Percentiles rank a stretch among this genome's conserved stretches.
Evolutionary conservation across 2,888 invertebrate species (phyloP).

Genomic region (Drosophila mulleri): DNA sequence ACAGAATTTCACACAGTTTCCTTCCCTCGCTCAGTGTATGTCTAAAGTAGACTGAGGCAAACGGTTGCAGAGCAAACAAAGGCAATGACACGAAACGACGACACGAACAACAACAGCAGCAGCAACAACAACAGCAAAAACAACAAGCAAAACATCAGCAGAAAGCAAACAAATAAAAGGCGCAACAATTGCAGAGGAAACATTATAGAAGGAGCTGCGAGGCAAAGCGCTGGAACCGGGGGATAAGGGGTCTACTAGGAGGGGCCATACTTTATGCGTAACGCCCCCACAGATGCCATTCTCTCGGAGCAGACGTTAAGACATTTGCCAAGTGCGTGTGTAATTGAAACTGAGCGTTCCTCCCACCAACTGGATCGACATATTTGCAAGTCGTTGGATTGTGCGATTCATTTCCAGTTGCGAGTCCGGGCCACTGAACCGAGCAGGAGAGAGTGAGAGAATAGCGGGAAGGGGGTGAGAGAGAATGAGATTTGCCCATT

Average conservation of each 20-base stretch:
- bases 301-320: constrained; percentile 10
- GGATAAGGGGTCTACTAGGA: not conserved
- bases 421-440: constrained; percentile 20
- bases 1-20: not conserved
- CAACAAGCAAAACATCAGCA: constrained; percentile 43
- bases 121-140: constrained; percentile 23
- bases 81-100: constrained; percentile 79
- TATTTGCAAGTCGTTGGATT: constrained; percentile 10
- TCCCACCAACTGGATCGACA: constrained; percentile 22
- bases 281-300: constrained; percentile 3
- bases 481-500: constrained; percentile 19
- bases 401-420: constrained; percentile 11
- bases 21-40: not conserved
- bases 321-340: constrained; percentile 75
- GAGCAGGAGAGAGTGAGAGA: not conserved
- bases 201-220: constrained; percentile 13
- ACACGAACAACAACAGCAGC: constrained; percentile 46
- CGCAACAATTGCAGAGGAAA: constrained; percentile 73
- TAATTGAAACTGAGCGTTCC: constrained; percentile 74
- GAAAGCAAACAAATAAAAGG: constrained; percentile 80
- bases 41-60: not conserved
- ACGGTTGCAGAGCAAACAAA: constrained; percentile 75
- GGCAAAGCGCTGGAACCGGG: constrained; percentile 8
- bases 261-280: constrained; percentile 37
- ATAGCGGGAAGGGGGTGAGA: accelerated